Evolutionary conservation across 2,113 vertebrate genomes (phyloP).

Genomic region (Myotis brandtii): DNA sequence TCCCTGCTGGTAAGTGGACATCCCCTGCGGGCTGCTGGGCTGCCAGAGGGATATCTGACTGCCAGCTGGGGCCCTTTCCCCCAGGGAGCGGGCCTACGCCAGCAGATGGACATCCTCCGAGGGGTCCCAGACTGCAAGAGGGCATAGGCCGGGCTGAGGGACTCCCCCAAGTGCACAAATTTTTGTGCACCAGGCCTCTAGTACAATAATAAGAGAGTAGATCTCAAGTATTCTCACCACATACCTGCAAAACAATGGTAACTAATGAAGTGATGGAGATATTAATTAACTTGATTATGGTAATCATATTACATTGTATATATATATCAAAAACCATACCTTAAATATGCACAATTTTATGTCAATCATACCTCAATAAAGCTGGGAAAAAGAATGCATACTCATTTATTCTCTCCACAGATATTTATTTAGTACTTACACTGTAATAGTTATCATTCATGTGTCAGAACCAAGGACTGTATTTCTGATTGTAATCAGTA

Average conservation of each 20-base stretch:
- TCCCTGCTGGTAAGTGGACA: too few species aligned
- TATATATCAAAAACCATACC: not conserved
- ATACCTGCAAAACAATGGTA: not conserved
- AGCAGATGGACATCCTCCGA: too few species aligned
- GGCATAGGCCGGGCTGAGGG: too few species aligned
- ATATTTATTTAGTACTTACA: not conserved
- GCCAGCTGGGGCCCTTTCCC: too few species aligned
- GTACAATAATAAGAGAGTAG: not conserved
- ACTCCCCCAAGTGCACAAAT: too few species aligned
- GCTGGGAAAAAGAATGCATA: not conserved
- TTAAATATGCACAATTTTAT: not conserved
- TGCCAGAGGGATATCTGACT: too few species aligned
- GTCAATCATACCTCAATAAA: not conserved
- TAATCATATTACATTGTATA: not conserved
- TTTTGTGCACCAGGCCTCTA: too few species aligned
- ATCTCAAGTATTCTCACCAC: not conserved
- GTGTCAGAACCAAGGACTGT: not conserved
- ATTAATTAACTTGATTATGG: not conserved
- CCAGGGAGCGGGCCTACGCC: too few species aligned
- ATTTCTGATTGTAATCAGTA: not conserved
- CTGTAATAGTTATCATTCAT: not conserved
- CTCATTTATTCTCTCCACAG: not conserved
- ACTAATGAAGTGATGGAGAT: not conserved
- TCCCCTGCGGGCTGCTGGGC: too few species aligned
- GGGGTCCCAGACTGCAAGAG: too few species aligned